These are phyloP conservation scores for Cryptocephalus moraei DNA, from an alignment of 2,888 invertebrate species.

Conservation along the genomic window DNA sequence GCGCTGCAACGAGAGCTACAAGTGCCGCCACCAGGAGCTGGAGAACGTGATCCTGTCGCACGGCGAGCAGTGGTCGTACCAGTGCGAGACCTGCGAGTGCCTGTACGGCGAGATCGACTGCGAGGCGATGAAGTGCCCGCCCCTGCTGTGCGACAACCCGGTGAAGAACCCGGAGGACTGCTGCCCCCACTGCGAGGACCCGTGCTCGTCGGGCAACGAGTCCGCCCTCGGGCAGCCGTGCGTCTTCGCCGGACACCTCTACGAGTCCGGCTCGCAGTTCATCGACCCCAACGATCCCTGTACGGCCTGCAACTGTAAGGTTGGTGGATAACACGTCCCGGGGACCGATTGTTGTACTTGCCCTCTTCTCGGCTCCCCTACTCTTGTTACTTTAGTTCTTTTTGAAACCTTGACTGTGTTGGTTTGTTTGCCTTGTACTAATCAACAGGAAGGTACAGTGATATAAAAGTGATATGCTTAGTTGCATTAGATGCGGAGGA, in stretches of 20 bases:
- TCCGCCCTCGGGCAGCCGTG: slow-evolving; percentile 44
- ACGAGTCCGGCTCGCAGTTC: slow-evolving; percentile 50
- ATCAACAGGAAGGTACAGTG: slow-evolving; percentile 19
- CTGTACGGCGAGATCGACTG: slow-evolving; percentile 77
- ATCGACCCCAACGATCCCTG: slow-evolving; percentile 53
- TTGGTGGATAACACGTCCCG: slow-evolving; percentile 34
- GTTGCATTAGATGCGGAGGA: slow-evolving; percentile 18
- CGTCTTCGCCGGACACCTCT: slow-evolving; percentile 48
- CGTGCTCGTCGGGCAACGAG: slow-evolving; percentile 26
- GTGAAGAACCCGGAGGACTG: slow-evolving; percentile 57
- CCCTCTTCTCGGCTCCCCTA: background rate
- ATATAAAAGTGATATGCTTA: slow-evolving; percentile 17
- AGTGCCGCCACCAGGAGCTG: slow-evolving; percentile 65
- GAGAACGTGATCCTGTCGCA: slow-evolving; percentile 64
- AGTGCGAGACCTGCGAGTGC: slow-evolving; percentile 89
- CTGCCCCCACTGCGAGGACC: slow-evolving; percentile 60
- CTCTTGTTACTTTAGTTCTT: slow-evolving; percentile 4
- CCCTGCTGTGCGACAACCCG: slow-evolving; percentile 52
- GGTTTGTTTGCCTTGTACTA: slow-evolving; percentile 26
- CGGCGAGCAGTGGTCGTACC: slow-evolving; percentile 82
- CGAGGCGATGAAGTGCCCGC: slow-evolving; percentile 78
- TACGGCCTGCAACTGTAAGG: slow-evolving; percentile 66
- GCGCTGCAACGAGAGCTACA: slow-evolving; percentile 63
- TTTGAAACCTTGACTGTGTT: slow-evolving; percentile 8
- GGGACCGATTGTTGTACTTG: background rate